These are phyloP conservation scores for Ceyx margarethae DNA, from an alignment of 2,113 vertebrate species.

Conservation along the genomic window DNA sequence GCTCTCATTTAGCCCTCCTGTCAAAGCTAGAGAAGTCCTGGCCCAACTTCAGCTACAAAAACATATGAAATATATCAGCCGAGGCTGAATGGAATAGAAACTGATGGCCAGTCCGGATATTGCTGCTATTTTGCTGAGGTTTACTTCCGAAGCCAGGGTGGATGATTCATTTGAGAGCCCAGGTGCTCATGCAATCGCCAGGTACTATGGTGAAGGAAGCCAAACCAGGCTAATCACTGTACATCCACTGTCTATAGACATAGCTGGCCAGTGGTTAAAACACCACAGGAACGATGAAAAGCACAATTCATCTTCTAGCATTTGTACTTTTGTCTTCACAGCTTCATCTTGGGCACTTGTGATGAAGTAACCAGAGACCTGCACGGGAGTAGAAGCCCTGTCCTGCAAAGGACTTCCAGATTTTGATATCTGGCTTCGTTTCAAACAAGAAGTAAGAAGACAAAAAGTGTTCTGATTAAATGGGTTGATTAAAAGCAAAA, in stretches of 20 bases:
- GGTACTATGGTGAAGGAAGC: not conserved
- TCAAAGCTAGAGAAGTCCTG: constrained; percentile 64
- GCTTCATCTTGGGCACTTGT: rapidly evolving
- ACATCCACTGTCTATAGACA: not conserved
- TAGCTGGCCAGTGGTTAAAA: not conserved
- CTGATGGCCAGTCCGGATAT: constrained; percentile 55
- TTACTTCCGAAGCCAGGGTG: not conserved
- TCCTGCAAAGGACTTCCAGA: constrained; percentile 9
- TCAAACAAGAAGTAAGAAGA: not conserved
- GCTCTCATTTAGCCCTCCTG: constrained; percentile 61
- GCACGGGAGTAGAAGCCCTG: not conserved
- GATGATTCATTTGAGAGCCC: constrained; percentile 39
- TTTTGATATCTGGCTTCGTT: not conserved
- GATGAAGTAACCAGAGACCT: not conserved
- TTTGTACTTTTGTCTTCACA: not conserved
- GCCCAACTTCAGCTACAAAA: constrained; percentile 63
- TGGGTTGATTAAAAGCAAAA: not conserved
- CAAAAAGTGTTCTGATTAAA: not conserved
- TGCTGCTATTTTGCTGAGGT: constrained; percentile 33
- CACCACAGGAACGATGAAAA: not conserved
- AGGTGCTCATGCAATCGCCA: constrained; percentile 28
- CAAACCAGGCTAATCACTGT: not conserved
- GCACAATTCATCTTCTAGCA: not conserved
- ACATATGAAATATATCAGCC: constrained; percentile 70
- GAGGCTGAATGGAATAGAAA: constrained; percentile 29